Conservation (phyloP, 2,113 vertebrate species). For the Pongo pygmaeus region DNA sequence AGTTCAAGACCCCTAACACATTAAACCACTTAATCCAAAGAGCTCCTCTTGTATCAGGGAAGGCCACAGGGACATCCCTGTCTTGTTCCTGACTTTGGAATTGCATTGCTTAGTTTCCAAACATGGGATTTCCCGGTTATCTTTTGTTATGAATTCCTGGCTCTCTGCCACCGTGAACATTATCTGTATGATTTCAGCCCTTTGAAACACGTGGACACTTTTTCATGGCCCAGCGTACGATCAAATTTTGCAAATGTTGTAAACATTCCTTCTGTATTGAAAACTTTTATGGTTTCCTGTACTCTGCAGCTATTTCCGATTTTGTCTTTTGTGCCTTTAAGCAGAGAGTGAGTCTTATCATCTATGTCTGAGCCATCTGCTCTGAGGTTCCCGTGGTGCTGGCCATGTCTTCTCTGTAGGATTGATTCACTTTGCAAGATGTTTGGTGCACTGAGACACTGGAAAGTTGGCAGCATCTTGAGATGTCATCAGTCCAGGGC, state of each 20-base stretch:
- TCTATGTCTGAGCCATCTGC: background rate
- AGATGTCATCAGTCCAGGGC: fast-evolving
- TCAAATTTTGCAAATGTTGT: background rate
- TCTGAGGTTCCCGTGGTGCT: background rate
- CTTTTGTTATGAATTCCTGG: too few species aligned
- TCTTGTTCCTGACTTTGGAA: background rate
- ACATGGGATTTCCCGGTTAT: background rate
- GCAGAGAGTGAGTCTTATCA: background rate
- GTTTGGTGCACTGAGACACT: too few species aligned
- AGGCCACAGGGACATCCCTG: too few species aligned
- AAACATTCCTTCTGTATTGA: background rate
- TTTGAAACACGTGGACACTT: background rate
- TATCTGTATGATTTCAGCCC: background rate
- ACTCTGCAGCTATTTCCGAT: background rate
- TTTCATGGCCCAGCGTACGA: background rate
- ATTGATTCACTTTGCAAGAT: background rate
- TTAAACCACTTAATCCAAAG: too few species aligned
- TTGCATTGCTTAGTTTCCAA: background rate
- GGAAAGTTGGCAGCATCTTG: background rate
- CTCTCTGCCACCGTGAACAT: background rate
- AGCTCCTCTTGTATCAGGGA: background rate
- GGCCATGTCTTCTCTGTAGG: background rate
- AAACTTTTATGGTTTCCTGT: background rate
- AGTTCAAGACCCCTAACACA: background rate
- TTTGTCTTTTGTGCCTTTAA: background rate